Evolutionary conservation across 1,140 invertebrate species (phyloP).

Genomic region (Procambarus virginalis): DNA sequence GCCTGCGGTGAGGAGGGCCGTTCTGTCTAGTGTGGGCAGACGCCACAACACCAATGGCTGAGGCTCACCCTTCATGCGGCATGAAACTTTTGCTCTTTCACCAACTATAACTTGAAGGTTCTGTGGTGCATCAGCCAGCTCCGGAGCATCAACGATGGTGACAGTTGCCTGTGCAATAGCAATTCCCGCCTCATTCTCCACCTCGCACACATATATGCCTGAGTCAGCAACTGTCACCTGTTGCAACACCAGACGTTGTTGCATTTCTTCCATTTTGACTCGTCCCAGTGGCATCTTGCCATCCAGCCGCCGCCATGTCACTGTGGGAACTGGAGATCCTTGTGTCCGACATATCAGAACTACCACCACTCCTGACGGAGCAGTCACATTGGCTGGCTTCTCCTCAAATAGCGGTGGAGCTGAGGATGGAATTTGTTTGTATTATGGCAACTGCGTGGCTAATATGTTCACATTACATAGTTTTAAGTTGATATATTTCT

Average conservation of each 20-base stretch:
- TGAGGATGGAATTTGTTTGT: slow-evolving; percentile 20
- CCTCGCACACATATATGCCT: slow-evolving; percentile 36
- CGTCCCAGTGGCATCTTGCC: slow-evolving; percentile 38
- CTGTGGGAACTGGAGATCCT: slow-evolving; percentile 9
- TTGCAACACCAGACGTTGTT: slow-evolving; percentile 14
- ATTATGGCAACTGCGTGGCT: no score
- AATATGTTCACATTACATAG: no score
- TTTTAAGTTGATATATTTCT: no score
- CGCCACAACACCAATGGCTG: slow-evolving; percentile 63
- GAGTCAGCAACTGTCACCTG: slow-evolving; percentile 27
- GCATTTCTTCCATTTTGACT: slow-evolving; percentile 7
- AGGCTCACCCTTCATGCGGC: slow-evolving; percentile 60
- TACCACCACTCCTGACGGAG: slow-evolving; percentile 21
- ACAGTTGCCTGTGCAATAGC: not conserved
- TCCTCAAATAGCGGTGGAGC: slow-evolving; percentile 38
- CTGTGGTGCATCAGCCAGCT: slow-evolving; percentile 38
- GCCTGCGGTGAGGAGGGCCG: slow-evolving; percentile 34
- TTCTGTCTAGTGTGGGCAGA: slow-evolving; percentile 54
- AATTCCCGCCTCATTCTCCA: slow-evolving; percentile 42
- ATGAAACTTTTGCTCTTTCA: slow-evolving; percentile 21
- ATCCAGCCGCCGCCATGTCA: slow-evolving; percentile 37
- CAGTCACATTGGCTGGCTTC: slow-evolving; percentile 25
- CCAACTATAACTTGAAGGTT: slow-evolving; percentile 49
- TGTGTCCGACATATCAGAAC: slow-evolving; percentile 13
- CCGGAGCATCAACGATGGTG: slow-evolving; percentile 28